Conservation (phyloP, 2,113 vertebrate species). For the Hipposideros armiger region DNA sequence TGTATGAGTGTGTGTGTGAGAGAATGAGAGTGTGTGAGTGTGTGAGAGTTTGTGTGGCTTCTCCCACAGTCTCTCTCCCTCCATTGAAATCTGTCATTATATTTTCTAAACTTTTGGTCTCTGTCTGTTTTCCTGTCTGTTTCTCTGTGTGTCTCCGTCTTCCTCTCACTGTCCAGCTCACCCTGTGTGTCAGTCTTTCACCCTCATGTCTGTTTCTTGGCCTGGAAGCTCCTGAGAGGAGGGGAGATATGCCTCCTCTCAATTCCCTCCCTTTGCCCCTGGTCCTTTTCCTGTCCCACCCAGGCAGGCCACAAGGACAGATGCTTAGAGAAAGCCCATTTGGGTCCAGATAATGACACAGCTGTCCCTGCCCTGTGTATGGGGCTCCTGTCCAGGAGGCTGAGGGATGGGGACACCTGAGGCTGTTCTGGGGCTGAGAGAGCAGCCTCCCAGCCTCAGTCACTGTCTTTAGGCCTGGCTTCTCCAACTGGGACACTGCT, state of each 20-base stretch:
- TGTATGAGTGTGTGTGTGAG: neutral
- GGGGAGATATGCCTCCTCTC: neutral
- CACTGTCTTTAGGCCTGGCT: neutral
- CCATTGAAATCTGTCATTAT: constrained; percentile 10
- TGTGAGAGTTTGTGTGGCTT: neutral
- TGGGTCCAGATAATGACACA: neutral
- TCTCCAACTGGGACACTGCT: neutral
- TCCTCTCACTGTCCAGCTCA: neutral
- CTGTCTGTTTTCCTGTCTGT: neutral
- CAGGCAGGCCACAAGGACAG: neutral
- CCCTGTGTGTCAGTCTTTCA: neutral
- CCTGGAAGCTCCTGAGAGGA: neutral
- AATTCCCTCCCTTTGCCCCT: neutral
- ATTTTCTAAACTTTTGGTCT: neutral
- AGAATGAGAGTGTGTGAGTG: neutral
- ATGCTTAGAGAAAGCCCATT: neutral
- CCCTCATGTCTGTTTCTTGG: neutral
- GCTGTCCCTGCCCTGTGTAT: neutral
- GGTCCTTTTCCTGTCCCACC: neutral
- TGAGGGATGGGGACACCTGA: neutral
- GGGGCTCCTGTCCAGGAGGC: neutral
- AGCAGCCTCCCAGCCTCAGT: neutral
- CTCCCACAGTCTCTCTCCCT: constrained; percentile 24
- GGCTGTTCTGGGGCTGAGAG: neutral
- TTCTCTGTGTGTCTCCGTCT: neutral